A percentile compares a stretch with the other conserved stretches of the same genome.
These are phyloP conservation scores for Leptinotarsa undecemlineata DNA, from an alignment of 1,140 invertebrate species.

Conservation along the genomic window DNA sequence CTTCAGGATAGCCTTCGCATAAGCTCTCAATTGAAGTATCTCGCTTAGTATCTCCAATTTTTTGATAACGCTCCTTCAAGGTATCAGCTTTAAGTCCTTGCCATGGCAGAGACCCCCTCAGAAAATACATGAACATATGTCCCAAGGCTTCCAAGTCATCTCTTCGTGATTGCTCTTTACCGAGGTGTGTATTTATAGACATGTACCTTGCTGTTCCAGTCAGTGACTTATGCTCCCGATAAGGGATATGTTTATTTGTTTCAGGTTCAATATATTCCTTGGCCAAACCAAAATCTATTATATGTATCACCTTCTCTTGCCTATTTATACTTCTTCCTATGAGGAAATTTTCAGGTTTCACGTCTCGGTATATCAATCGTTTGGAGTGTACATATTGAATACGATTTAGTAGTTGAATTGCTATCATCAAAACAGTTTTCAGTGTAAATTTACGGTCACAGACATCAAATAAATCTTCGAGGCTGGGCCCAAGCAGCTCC, in stretches of 20 bases:
- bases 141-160: conserved; percentile 99
- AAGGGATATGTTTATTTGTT: conserved; percentile 99
- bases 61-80: conserved; percentile 98
- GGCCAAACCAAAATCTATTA: conserved; percentile 99
- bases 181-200: conserved; percentile 99
- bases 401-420: conserved; percentile 94
- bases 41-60: conserved; percentile 98
- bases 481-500: conserved; percentile 96
- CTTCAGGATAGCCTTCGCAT: conserved; percentile 96
- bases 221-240: conserved; percentile 98
- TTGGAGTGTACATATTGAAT: conserved; percentile 99
- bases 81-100: conserved; percentile 99
- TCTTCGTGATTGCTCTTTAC: conserved; percentile 97
- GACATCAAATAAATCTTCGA: conserved; percentile 98
- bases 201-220: conserved; percentile 98
- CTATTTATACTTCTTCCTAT: conserved; percentile 97
- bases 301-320: conserved; percentile 98
- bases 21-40: conserved; percentile 96
- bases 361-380: conserved; percentile 98
- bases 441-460: conserved; percentile 97
- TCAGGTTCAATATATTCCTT: conserved; percentile 99
- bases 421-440: conserved; percentile 98
- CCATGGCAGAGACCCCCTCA: conserved; percentile 97
- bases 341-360: conserved; percentile 99
- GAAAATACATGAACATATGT: conserved; percentile 99